Evolutionary conservation across 2,113 vertebrate species (phyloP), one percentile per base, ranked within the genome.

Genomic region (Fulica atra): DNA sequence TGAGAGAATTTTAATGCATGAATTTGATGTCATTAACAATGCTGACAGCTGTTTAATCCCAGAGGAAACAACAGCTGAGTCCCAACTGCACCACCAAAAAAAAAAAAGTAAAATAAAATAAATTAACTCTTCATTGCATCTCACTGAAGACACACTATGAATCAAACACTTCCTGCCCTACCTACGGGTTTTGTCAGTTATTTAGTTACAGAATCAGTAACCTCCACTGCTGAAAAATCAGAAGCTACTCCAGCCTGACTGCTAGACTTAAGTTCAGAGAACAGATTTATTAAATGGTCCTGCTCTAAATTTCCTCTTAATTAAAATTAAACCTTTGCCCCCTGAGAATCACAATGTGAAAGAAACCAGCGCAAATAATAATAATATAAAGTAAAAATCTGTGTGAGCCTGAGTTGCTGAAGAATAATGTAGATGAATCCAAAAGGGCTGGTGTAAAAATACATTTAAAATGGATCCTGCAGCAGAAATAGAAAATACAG

Each of bases 31-130:
- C 98, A 98, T 99, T 99, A 99, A 98, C 98, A 97, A 98, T 96
- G 57, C 97, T 97, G 98, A 98, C 99, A 99, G 99, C 99, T 99
- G 98, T 98, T 98, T 97, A 97, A 98, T 98, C 98, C 98, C 98
- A 98, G 95, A 98, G 98, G 98, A 98, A 98, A 98, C 98, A 98
- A 98, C 98, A 99, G 98, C 98, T 98, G 98, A 98, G 97, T 97
- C 95, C 97, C 96, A 95, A 98, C 94, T 94, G 96, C 96, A 95
- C 91, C 96, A 93, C 48, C 91, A 54, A 57, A 59, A 42, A 33
- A 3, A 59, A 82, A 74, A 74, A 92, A 73, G 29, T 73, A 73
- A 89, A 92, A 50, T 36, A 73, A 96, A 92, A 92, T 42, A 93
- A 86, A 85, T 83, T 85, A 94, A 92, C 91, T 95, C 94, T 97